Conservation (phyloP, 2,113 vertebrate genomes). For the Oostethus manadensis region DNA sequence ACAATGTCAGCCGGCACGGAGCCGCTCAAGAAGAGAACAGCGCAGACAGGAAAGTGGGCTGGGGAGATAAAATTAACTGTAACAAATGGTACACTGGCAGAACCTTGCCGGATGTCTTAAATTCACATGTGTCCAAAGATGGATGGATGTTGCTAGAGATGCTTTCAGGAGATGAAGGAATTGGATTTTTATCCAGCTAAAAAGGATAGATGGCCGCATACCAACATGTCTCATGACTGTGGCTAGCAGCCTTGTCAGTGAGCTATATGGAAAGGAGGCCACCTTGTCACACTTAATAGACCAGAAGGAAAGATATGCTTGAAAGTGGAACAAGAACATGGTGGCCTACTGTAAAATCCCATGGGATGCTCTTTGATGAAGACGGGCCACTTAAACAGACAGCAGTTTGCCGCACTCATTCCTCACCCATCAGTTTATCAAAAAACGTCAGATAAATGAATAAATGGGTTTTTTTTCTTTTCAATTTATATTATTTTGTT, state of each 20-base stretch:
- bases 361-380: conserved; percentile 43
- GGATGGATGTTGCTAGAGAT: conserved; percentile 32
- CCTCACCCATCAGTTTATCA: background rate
- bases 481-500: too few species aligned
- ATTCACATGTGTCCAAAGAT: conserved; percentile 45
- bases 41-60: conserved; percentile 8
- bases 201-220: conserved; percentile 53
- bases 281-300: conserved; percentile 45
- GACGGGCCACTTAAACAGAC: conserved; percentile 25
- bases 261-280: conserved; percentile 27
- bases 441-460: too few species aligned
- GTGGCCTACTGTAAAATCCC: conserved; percentile 54
- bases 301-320: conserved; percentile 27
- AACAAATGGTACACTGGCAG: conserved; percentile 38
- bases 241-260: conserved; percentile 18
- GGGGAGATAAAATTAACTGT: conserved; percentile 26
- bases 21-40: conserved; percentile 18
- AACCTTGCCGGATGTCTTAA: conserved; percentile 28
- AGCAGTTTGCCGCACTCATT: conserved; percentile 20
- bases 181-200: conserved; percentile 45
- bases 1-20: conserved; percentile 16
- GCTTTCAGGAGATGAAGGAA: conserved; percentile 32
- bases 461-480: too few species aligned
- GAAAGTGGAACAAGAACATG: conserved; percentile 60
- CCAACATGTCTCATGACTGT: conserved; percentile 15